Percentiles rank a stretch among this genome's conserved stretches.
phyloP scores from a whole-genome alignment of 2,113 vertebrate species.

The Chauna torquata region DNA sequence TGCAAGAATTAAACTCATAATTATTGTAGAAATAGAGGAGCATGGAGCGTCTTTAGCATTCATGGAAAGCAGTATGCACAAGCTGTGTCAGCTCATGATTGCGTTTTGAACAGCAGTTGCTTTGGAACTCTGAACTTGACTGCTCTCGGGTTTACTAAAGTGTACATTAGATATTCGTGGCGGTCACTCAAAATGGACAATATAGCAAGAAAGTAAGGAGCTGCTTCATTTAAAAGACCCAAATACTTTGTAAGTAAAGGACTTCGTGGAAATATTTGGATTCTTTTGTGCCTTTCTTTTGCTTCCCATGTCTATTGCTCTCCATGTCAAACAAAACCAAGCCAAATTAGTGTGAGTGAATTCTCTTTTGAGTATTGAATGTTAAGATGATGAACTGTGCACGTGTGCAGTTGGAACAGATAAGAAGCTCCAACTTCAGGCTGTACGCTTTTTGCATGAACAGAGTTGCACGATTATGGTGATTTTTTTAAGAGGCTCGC shows the following conservation, averaged over 20 bases:
- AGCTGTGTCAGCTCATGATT: neutral
- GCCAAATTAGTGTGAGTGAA: neutral
- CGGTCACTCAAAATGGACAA: neutral
- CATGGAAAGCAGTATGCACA: neutral
- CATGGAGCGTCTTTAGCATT: neutral
- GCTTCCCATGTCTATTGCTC: slow-evolving; percentile 11
- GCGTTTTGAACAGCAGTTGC: neutral
- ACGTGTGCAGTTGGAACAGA: slow-evolving; percentile 19
- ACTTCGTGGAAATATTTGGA: neutral
- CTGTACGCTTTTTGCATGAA: slow-evolving; percentile 63
- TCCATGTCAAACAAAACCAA: slow-evolving; percentile 1
- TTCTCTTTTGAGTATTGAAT: neutral
- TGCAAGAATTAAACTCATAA: neutral
- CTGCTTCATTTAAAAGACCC: neutral
- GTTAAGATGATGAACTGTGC: slow-evolving; percentile 1
- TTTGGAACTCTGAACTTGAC: neutral
- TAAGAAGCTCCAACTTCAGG: slow-evolving; percentile 23
- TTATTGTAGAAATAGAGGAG: neutral
- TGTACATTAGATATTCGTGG: neutral
- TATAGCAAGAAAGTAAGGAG: neutral
- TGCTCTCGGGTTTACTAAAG: neutral
- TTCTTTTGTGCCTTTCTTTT: neutral
- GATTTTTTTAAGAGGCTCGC: slow-evolving; percentile 45
- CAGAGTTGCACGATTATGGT: slow-evolving; percentile 53
- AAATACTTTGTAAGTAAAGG: neutral